Percentiles rank a stretch among this genome's conserved stretches.
Evolutionary conservation across 2,888 invertebrate species (phyloP).

Genomic region (Drosophila suboccidentalis): DNA sequence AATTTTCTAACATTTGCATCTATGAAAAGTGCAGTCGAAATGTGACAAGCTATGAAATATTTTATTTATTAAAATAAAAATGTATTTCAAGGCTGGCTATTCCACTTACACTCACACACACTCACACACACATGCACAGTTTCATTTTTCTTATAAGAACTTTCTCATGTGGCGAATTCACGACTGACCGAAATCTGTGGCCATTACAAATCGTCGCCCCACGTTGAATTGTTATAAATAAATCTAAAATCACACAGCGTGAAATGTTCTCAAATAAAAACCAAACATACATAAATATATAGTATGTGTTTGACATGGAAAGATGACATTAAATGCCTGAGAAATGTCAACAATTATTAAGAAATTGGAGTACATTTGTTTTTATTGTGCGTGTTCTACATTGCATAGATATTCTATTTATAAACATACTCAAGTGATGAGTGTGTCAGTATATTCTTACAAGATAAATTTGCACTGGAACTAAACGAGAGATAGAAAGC

Average conservation of each 20-base stretch:
- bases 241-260: constrained; percentile 29
- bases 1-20: constrained; percentile 18
- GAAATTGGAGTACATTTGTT: constrained; percentile 44
- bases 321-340: constrained; percentile 42
- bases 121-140: constrained; percentile 21
- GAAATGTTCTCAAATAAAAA: constrained; percentile 22
- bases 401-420: constrained; percentile 20
- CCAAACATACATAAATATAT: constrained; percentile 16
- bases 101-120: constrained; percentile 39
- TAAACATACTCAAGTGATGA: constrained; percentile 7
- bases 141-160: constrained; percentile 29
- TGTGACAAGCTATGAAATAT: constrained; percentile 23
- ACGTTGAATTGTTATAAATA: constrained; percentile 52
- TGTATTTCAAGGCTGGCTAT: constrained; percentile 67
- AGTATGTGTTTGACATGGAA: constrained; percentile 29
- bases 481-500: constrained; percentile 7
- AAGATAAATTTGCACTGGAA: constrained; percentile 13
- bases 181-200: constrained; percentile 56
- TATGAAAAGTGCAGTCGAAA: constrained; percentile 16
- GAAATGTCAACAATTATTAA: constrained; percentile 58
- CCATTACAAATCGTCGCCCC: constrained; percentile 55
- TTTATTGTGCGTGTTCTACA: constrained; percentile 37
- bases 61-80: constrained; percentile 38
- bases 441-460: not conserved
- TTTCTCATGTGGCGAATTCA: constrained; percentile 51